A percentile compares a stretch with the other conserved stretches of the same genome.
Conservation (phyloP, 2,113 vertebrate species). For the Malurus alboscapulatus region DNA sequence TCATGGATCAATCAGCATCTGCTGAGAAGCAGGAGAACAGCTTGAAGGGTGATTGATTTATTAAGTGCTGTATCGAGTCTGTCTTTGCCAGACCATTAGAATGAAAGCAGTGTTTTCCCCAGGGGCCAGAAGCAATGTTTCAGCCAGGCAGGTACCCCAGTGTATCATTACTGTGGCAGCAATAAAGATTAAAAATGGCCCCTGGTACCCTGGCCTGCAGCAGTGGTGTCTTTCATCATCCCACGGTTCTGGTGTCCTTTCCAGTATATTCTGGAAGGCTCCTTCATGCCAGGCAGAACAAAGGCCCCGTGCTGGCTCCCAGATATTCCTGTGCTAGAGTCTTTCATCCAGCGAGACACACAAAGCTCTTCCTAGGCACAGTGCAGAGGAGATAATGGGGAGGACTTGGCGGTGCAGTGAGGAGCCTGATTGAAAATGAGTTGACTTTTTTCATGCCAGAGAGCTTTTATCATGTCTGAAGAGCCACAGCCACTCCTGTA, state of each 20-base stretch:
- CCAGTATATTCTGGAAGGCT: background rate
- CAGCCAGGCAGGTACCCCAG: background rate
- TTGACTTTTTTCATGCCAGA: background rate
- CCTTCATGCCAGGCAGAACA: background rate
- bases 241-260: background rate
- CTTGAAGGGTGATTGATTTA: conserved; percentile 45
- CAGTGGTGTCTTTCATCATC: background rate
- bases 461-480: background rate
- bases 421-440: background rate
- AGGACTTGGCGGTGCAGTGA: background rate
- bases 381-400: background rate
- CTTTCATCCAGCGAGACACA: background rate
- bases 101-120: background rate
- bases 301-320: background rate
- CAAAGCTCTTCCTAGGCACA: background rate
- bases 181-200: background rate
- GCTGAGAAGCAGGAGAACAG: conserved; percentile 23
- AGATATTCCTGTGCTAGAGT: background rate
- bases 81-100: background rate
- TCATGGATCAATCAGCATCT: background rate
- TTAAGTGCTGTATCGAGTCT: background rate
- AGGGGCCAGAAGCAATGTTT: background rate
- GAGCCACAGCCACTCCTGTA: background rate
- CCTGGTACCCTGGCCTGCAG: background rate
- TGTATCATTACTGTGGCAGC: background rate